Percentiles rank a stretch among this genome's conserved stretches.
phyloP scores from a whole-genome alignment of 1,140 invertebrate species.

The Lepidurus couesii region DNA sequence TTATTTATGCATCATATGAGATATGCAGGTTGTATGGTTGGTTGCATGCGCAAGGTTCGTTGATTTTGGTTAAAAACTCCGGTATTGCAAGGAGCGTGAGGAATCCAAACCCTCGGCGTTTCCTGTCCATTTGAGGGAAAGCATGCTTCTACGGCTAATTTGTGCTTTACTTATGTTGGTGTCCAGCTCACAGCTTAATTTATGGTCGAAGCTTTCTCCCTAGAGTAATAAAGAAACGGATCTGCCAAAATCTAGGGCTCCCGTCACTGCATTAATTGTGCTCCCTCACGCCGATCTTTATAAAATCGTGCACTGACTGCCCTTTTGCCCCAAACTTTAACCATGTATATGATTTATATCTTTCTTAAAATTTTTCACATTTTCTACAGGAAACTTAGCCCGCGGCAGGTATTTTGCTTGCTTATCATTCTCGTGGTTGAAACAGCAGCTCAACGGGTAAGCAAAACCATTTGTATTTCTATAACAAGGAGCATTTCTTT shows the following conservation, averaged over 20 bases:
- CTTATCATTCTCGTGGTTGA: neutral
- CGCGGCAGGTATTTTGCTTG: neutral
- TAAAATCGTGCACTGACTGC: neutral
- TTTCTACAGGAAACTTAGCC: neutral
- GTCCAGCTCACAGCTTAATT: neutral
- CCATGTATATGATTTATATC: neutral
- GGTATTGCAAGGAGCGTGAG: neutral
- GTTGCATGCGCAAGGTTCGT: neutral
- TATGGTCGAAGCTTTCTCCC: neutral
- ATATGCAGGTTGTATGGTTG: neutral
- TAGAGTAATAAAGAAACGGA: neutral
- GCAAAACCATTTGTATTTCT: neutral
- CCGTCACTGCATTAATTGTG: neutral
- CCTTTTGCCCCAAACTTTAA: neutral
- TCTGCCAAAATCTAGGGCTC: neutral
- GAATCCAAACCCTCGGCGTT: neutral
- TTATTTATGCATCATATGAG: neutral
- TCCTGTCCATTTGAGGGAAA: conserved; percentile 7
- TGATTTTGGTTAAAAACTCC: neutral
- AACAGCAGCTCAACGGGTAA: neutral
- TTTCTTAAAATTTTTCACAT: neutral
- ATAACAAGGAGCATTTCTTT: neutral
- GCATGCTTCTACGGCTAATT: neutral
- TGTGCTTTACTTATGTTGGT: neutral
- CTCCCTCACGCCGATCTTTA: neutral